Evolutionary conservation across 2,888 invertebrate species (phyloP).

Genomic region (Muschampia plurimacula): DNA sequence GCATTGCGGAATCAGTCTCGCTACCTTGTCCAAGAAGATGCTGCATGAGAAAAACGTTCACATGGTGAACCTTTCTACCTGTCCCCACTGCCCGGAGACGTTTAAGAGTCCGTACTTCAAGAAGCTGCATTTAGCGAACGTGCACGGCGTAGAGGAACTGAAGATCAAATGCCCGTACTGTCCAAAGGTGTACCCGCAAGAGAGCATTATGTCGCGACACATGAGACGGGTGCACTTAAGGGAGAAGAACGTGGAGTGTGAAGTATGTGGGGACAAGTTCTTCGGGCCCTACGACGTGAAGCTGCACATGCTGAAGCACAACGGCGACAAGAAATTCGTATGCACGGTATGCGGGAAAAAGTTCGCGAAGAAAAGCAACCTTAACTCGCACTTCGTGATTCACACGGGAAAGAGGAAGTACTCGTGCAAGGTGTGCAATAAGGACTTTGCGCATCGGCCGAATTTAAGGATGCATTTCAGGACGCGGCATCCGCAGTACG

Average conservation of each 20-base stretch:
- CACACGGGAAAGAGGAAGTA: constrained; percentile 84
- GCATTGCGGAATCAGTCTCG: constrained; percentile 79
- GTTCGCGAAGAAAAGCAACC: constrained; percentile 86
- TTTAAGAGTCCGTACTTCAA: constrained; percentile 78
- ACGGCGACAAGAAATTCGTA: constrained; percentile 83
- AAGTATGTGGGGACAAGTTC: constrained; percentile 76
- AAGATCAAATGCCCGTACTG: constrained; percentile 79
- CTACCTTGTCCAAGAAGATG: constrained; percentile 75
- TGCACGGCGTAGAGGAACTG: constrained; percentile 75
- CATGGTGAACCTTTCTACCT: constrained; percentile 67
- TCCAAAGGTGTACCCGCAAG: constrained; percentile 78
- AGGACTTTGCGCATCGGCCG: constrained; percentile 77
- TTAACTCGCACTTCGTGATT: constrained; percentile 85
- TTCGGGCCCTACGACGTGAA: constrained; percentile 77
- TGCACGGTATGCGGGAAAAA: constrained; percentile 87
- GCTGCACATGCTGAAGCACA: constrained; percentile 82
- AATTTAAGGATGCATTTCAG: constrained; percentile 67
- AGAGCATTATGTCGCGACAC: constrained; percentile 86
- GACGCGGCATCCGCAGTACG: constrained; percentile 58
- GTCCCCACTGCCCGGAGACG: constrained; percentile 74
- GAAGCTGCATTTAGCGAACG: constrained; percentile 74
- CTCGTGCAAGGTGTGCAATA: constrained; percentile 82
- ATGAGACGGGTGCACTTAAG: constrained; percentile 86
- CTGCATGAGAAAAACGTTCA: constrained; percentile 78
- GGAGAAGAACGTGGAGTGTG: constrained; percentile 78